These are phyloP conservation scores for Patagioenas fasciata DNA, from an alignment of 2,113 vertebrate species.

Conservation along the genomic window DNA sequence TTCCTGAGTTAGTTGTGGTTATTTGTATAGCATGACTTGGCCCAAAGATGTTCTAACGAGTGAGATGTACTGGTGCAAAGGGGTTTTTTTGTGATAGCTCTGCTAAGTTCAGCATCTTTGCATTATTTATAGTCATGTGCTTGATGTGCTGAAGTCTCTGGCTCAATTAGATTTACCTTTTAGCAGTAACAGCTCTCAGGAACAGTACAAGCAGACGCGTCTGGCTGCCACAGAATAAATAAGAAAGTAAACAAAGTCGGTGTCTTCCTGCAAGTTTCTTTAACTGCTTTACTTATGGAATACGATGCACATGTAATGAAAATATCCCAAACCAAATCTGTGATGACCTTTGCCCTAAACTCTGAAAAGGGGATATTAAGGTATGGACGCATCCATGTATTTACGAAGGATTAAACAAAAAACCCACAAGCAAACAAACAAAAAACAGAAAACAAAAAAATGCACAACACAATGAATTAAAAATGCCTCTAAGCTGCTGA, in stretches of 20 bases:
- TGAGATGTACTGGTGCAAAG: background rate
- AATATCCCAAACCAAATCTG: background rate
- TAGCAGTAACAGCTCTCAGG: conserved; percentile 17
- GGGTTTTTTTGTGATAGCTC: background rate
- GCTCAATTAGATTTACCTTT: conserved; percentile 41
- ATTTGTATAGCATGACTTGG: background rate
- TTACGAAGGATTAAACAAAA: background rate
- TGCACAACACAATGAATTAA: background rate
- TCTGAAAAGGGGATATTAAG: background rate
- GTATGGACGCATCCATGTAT: background rate
- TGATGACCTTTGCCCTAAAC: background rate
- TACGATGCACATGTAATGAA: background rate
- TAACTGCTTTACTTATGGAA: background rate
- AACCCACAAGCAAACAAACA: background rate
- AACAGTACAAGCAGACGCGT: background rate
- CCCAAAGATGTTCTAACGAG: conserved; percentile 3
- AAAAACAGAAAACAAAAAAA: too few relatives aligned
- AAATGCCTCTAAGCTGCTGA: background rate
- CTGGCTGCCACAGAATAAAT: background rate
- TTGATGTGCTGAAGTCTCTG: conserved; percentile 31
- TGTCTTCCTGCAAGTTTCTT: background rate
- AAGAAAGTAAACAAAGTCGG: background rate
- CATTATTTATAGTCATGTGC: conserved; percentile 50
- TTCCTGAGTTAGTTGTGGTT: background rate
- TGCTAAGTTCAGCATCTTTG: background rate